Base-by-base conservation (phyloP, 1,140 invertebrate species). In the Ostrea edulis region DNA sequence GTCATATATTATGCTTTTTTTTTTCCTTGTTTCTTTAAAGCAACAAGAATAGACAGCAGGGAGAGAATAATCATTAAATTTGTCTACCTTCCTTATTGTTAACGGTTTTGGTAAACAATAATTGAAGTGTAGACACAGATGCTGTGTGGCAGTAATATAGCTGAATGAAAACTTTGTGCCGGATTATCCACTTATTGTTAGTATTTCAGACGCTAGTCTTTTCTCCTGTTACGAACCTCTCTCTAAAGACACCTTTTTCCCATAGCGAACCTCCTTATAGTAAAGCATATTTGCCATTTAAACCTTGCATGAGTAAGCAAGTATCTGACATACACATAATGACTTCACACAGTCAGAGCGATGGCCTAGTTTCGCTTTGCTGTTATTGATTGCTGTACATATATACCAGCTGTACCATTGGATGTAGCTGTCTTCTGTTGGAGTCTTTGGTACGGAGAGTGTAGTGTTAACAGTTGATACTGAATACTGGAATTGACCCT, bases 221-320 rank as follows among this genome's bases (percentile, higher is more conserved):
- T 77, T 77, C 35, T 77, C 68, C 68, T 25, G 12, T 25, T 14
- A 35, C 14, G 68, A 77, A 29, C 68, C 68, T 29, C 68, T 62
- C 68, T 77, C 68, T 77, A 77, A 29, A 77, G 12, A 29, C 68
- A 77, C 68, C 68, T 77, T 77, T 77, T 77, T 77, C 68, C 68
- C 68, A 77, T 25, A 8, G 29, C 11, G 68, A 77, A 77, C 68
- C 68, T 77, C 68, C 68, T 77, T 77, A 77, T 77, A 77, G 68
- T 77, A 77, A 77, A 77, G 68, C 68, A 77, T 77, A 77, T 77
- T 77, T 77, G 68, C 68, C 68, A 77, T 77, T 77, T 77, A 77
- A 77, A 77, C 68, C 68, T 77, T 77, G 68, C 68, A 77, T 77
- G 68, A 77, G 68, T 77, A 77, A 77, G 68, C 68, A 77, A 77